phyloP scores from a whole-genome alignment of 2,113 vertebrate species.

The Atherinomorus stipes region DNA sequence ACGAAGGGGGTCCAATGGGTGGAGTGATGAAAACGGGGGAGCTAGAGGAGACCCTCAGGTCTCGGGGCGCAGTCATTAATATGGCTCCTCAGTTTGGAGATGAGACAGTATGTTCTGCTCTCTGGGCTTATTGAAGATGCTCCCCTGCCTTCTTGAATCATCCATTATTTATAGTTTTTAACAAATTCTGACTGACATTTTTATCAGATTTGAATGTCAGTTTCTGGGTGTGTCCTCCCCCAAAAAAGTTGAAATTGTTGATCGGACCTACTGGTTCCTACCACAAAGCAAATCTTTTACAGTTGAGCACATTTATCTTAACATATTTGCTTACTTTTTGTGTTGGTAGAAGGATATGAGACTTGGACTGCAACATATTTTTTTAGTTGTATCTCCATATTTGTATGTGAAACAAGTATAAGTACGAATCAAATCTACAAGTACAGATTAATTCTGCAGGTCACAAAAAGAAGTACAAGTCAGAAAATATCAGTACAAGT shows the following conservation, averaged over 20 bases:
- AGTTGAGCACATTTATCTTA: not conserved
- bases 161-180: slow-evolving; percentile 80
- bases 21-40: slow-evolving; percentile 21
- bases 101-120: slow-evolving; percentile 63
- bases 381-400: no score
- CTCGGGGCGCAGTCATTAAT: slow-evolving; percentile 79
- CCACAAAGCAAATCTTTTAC: slow-evolving; percentile 5
- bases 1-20: slow-evolving; percentile 16
- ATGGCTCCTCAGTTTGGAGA: slow-evolving; percentile 67
- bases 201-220: slow-evolving; percentile 69
- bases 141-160: slow-evolving; percentile 66
- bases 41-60: slow-evolving; percentile 57
- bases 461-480: no score
- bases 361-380: not conserved
- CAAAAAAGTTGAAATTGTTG: slow-evolving; percentile 19
- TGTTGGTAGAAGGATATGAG: not conserved
- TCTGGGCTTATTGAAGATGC: slow-evolving; percentile 76
- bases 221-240: slow-evolving; percentile 29
- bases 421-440: no score
- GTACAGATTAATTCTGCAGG: no score
- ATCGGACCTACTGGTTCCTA: not conserved
- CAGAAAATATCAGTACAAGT: no score
- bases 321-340: not conserved
- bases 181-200: slow-evolving; percentile 78
- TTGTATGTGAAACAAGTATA: no score